phyloP scores from a whole-genome alignment of 1,140 invertebrate species.

The Drosophila littoralis region DNA sequence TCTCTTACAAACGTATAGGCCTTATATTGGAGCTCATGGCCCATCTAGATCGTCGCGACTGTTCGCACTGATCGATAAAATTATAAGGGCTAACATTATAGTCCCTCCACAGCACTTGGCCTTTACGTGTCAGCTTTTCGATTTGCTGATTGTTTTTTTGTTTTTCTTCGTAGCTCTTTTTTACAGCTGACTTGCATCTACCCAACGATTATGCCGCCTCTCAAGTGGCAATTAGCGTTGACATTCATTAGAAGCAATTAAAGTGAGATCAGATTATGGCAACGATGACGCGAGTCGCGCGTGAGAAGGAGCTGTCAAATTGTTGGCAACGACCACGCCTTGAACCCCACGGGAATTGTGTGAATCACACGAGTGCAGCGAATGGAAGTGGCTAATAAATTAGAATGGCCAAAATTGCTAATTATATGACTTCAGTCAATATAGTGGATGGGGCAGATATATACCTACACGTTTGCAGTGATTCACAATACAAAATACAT shows the following conservation, averaged over 20 bases:
- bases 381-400: constrained; percentile 49
- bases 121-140: neutral
- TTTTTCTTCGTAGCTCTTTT: neutral
- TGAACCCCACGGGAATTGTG: constrained; percentile 24
- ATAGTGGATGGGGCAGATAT: neutral
- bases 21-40: no score
- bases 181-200: constrained; percentile 14
- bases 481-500: neutral
- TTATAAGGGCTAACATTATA: neutral
- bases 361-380: constrained; percentile 56
- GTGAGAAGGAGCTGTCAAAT: constrained; percentile 47
- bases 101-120: neutral
- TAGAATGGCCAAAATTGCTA: constrained; percentile 43
- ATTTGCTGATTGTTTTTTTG: neutral
- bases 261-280: constrained; percentile 75
- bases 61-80: neutral
- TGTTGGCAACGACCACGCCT: constrained; percentile 36
- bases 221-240: constrained; percentile 69
- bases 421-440: constrained; percentile 28
- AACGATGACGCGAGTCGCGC: constrained; percentile 56
- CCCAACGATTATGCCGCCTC: constrained; percentile 26
- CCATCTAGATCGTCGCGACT: no score
- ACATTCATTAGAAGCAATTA: constrained; percentile 79
- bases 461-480: neutral
- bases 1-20: no score